phyloP scores from a whole-genome alignment of 1,140 invertebrate species.

The Dinoponera quadriceps region DNA sequence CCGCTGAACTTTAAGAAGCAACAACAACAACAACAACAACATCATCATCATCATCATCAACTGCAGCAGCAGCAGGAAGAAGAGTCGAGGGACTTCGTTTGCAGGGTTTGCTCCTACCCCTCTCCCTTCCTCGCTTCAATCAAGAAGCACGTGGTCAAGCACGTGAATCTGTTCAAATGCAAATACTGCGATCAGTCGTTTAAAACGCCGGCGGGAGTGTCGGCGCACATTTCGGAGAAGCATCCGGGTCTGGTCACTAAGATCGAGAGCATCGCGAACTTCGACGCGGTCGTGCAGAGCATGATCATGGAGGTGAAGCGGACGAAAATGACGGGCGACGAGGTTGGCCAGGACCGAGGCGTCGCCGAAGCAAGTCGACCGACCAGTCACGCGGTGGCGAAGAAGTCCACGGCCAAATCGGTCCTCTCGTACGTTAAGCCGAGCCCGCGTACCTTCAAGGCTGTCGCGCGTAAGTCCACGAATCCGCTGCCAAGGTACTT shows the following conservation, averaged over 20 bases:
- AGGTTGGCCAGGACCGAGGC: neutral
- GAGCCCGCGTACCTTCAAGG: conserved; percentile 68
- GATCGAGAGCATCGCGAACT: conserved; percentile 74
- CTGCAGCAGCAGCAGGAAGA: conserved; percentile 18
- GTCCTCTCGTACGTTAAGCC: neutral
- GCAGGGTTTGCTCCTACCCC: conserved; percentile 76
- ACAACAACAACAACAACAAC: conserved; percentile 31
- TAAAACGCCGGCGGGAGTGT: conserved; percentile 47
- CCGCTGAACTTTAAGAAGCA: conserved; percentile 73
- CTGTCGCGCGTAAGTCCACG: conserved; percentile 83
- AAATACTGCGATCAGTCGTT: conserved; percentile 78
- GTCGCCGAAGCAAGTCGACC: neutral
- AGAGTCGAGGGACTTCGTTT: conserved; percentile 63
- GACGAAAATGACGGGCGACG: neutral
- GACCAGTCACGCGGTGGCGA: conserved; percentile 72
- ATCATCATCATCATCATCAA: conserved; percentile 24
- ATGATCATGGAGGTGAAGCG: conserved; percentile 35
- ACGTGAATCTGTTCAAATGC: conserved; percentile 79
- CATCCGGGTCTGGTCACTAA: conserved; percentile 76
- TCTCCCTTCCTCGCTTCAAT: conserved; percentile 64
- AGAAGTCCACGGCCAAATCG: conserved; percentile 81
- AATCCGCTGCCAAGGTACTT: conserved; percentile 76
- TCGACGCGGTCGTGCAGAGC: conserved; percentile 68
- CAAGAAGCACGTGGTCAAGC: conserved; percentile 77
- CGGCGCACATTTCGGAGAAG: conserved; percentile 63